A percentile compares a stretch with the other conserved stretches of the same genome.
These are phyloP conservation scores for Erebia ligea DNA, from an alignment of 2,888 invertebrate genomes.

Conservation along the genomic window DNA sequence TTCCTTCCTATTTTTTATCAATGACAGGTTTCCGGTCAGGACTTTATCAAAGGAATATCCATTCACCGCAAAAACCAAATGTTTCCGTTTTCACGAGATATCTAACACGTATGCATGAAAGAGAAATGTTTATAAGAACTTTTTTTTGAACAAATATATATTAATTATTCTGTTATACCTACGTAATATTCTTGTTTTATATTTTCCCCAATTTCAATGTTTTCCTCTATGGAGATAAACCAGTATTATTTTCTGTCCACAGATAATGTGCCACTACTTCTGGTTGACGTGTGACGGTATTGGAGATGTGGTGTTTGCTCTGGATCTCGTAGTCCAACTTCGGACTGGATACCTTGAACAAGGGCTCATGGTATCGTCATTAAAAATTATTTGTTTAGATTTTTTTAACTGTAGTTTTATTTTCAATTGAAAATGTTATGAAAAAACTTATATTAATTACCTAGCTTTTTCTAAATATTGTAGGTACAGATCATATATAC, in stretches of 20 bases:
- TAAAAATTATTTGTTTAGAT: too few species aligned
- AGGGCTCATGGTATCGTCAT: conserved; percentile 89
- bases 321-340: conserved; percentile 95
- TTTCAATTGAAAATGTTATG: too few species aligned
- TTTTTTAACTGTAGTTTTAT: too few species aligned
- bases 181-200: too few species aligned
- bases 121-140: too few species aligned
- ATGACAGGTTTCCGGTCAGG: conserved; percentile 14
- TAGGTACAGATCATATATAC: too few species aligned
- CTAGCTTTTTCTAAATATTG: too few species aligned
- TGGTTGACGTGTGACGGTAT: conserved; percentile 93
- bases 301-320: conserved; percentile 93
- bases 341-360: conserved; percentile 97
- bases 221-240: background rate
- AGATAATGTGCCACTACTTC: conserved; percentile 87
- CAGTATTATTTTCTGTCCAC: conserved; percentile 46
- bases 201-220: too few species aligned
- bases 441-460: too few species aligned
- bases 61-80: background rate
- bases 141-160: too few species aligned
- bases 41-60: conserved; percentile 8
- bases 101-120: background rate
- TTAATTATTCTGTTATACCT: too few species aligned
- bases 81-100: conserved; percentile 17
- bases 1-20: conserved; percentile 13